Percentiles rank a stretch among this genome's conserved stretches.
Conservation (phyloP, 2,888 invertebrate species). For the Phyllotreta striolata region DNA sequence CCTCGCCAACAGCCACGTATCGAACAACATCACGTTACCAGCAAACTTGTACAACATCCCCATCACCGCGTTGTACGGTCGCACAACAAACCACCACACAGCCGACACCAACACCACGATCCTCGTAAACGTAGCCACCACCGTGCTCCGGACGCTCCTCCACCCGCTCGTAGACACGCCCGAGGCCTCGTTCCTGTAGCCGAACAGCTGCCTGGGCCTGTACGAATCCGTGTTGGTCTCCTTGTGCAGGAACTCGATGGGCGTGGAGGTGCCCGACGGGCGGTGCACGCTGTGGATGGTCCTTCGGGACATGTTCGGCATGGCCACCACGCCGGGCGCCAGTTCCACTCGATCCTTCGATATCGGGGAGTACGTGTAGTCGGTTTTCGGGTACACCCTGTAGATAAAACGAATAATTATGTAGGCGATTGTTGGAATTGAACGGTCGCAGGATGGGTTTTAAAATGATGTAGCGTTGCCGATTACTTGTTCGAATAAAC, state of each 20-base stretch:
- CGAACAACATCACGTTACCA: slow-evolving; percentile 57
- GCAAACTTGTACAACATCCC: slow-evolving; percentile 53
- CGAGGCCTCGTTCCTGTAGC: slow-evolving; percentile 43
- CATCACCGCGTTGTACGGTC: slow-evolving; percentile 48
- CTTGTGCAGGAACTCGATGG: slow-evolving; percentile 45
- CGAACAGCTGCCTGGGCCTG: slow-evolving; percentile 40
- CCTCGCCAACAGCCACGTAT: slow-evolving; percentile 58
- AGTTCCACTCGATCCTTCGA: slow-evolving; percentile 84
- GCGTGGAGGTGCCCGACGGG: slow-evolving; percentile 25
- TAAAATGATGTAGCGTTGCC: too few species aligned
- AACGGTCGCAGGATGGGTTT: too few species aligned
- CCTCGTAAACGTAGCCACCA: slow-evolving; percentile 37
- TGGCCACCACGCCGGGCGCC: slow-evolving; percentile 80
- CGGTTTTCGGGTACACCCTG: slow-evolving; percentile 90
- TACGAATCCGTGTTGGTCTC: slow-evolving; percentile 54
- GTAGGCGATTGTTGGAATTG: background rate
- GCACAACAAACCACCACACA: slow-evolving; percentile 46
- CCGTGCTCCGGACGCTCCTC: slow-evolving; percentile 35
- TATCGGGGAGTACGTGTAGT: slow-evolving; percentile 85
- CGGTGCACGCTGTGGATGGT: slow-evolving; percentile 62
- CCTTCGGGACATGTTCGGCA: slow-evolving; percentile 89
- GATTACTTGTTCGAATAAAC: too few species aligned
- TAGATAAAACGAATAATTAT: slow-evolving; percentile 47
- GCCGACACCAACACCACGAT: slow-evolving; percentile 45
- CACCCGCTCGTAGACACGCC: slow-evolving; percentile 19